Base-by-base conservation (phyloP, 2,888 invertebrate species). In the Aphelenchoides bicaudatus region DNA sequence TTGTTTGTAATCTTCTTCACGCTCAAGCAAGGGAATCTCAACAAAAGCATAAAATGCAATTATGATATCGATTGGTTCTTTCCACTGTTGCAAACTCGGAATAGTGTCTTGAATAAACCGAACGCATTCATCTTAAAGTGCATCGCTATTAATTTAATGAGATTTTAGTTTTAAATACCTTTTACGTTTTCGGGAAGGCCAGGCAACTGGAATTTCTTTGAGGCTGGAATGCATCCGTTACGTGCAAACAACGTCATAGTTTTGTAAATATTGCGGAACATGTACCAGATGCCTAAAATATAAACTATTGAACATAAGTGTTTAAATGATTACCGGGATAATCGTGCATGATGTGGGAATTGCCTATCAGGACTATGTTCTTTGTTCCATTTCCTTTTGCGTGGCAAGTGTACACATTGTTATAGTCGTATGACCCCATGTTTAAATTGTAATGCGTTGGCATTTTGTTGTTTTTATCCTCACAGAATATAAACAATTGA, bases 391-490 rank as follows among this genome's bases (percentile, higher is more conserved):
- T 43, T 8, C 43, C 43, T n/a, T 43, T 10, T 8, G 43, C 43
- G 23, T 43, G 43, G 25, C 43, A 43, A 8, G 43, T 43, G 43
- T 43, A 43, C 16, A 43, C 43, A 25, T 21, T 25, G 43, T 43
- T n/a, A 10, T 43, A 25, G 21, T n/a, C 6, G n/a, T 43, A 43
- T n/a, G 43, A 6, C 10, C 8, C 8, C 43, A 43, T 43, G 43
- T 43, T 43, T 25, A 43, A 25, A 19, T 19, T 19, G 43, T 43
- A 43, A 21, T 25, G 10, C 23, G 43, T 43, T 43, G 43, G 43
- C 43, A 43, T 43, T n/a, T 19, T 8, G 23, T 25, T 19, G 43
- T 43, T 25, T 21, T 43, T 19, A 43, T 43, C 25, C 10, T 43
- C 43, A 25, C 43, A 43, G 43, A 43, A 43, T 10, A n/a, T n/a